These are phyloP conservation scores for Podarcis siculus DNA, from an alignment of 2,797 vertebrate genomes.

Conservation along the genomic window DNA sequence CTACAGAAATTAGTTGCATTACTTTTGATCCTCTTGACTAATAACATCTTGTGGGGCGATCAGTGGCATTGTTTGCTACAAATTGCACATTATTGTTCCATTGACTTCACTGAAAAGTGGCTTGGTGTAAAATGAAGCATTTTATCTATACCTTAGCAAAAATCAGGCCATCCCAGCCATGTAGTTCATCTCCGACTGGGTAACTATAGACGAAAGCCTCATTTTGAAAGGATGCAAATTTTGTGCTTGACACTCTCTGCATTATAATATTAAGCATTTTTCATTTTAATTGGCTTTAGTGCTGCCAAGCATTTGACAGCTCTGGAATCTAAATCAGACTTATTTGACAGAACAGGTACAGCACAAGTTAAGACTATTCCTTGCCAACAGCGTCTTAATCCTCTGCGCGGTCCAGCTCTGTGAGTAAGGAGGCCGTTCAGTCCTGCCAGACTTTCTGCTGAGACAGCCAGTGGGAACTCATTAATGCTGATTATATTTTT, in stretches of 20 bases:
- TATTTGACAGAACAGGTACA: slow-evolving; percentile 53
- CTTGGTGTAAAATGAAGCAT: background rate
- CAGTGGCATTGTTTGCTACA: background rate
- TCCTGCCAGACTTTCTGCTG: slow-evolving; percentile 40
- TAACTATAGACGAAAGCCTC: slow-evolving; percentile 35
- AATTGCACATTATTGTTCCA: background rate
- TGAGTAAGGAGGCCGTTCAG: background rate
- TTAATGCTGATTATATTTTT: slow-evolving; percentile 23
- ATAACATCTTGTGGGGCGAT: background rate
- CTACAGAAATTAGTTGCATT: background rate
- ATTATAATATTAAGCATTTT: slow-evolving; percentile 55
- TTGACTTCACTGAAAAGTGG: slow-evolving; percentile 6
- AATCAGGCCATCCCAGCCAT: slow-evolving; percentile 2
- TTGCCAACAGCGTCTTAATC: slow-evolving; percentile 32
- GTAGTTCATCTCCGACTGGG: slow-evolving; percentile 19
- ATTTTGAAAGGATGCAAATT: slow-evolving; percentile 48
- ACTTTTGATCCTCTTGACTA: background rate
- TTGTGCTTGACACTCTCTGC: slow-evolving; percentile 51
- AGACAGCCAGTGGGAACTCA: background rate
- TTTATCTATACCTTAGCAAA: background rate
- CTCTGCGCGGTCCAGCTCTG: slow-evolving; percentile 28
- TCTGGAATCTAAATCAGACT: slow-evolving; percentile 47
- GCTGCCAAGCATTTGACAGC: slow-evolving; percentile 58
- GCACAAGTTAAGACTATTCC: background rate
- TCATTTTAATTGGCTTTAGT: slow-evolving; percentile 66